Conservation (phyloP, 1,140 invertebrate species). For the Paralvinella palmiformis region DNA sequence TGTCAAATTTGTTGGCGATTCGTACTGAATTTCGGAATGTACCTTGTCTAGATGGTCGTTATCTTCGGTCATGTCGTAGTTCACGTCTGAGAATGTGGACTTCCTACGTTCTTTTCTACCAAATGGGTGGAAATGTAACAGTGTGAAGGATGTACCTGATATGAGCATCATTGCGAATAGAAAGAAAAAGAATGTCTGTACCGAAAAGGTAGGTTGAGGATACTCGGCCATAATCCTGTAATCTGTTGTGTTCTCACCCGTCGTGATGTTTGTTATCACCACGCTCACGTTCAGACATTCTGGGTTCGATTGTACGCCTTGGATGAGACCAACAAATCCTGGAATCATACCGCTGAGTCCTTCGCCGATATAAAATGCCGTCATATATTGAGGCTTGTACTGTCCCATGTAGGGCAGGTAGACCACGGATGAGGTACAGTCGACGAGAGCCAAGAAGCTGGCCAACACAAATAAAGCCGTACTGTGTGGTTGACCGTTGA, state of each 20-base stretch:
- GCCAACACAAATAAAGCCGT: constrained; percentile 67
- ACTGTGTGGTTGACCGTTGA: constrained; percentile 59
- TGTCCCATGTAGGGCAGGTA: constrained; percentile 86
- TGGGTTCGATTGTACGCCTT: constrained; percentile 65
- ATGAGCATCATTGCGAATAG: neutral
- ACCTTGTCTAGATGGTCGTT: no score
- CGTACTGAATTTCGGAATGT: no score
- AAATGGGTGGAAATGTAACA: neutral
- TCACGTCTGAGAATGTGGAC: no score
- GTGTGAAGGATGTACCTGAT: neutral
- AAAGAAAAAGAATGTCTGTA: neutral
- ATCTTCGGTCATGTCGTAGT: no score
- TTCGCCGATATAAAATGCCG: constrained; percentile 63
- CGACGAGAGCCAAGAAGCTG: constrained; percentile 76
- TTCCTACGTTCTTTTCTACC: neutral
- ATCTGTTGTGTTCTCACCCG: no score
- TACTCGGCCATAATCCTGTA: neutral
- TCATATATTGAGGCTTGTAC: constrained; percentile 66
- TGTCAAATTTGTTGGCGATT: no score
- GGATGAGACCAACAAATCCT: constrained; percentile 70
- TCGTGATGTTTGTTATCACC: constrained; percentile 53
- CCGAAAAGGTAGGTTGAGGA: neutral
- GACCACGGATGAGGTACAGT: constrained; percentile 84
- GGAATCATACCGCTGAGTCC: constrained; percentile 85
- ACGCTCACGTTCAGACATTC: constrained; percentile 46